phyloP scores from a whole-genome alignment of 2,113 vertebrate genomes.

The Stegastes partitus region DNA sequence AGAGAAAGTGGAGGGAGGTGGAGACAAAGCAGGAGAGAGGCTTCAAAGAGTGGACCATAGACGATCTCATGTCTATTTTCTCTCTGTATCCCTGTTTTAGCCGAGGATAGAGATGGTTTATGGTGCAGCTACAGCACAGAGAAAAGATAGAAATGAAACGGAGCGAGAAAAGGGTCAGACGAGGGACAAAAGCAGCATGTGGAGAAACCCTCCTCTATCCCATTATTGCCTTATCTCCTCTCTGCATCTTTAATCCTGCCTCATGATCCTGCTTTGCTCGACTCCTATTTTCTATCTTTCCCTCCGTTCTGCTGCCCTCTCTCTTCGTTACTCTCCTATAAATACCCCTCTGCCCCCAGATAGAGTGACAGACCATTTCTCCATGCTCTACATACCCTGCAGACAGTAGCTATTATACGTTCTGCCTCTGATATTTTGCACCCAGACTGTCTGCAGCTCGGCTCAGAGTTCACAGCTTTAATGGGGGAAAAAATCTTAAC shows the following conservation, averaged over 20 bases:
- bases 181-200: not conserved
- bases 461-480: slow-evolving; percentile 22
- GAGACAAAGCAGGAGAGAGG: slow-evolving; percentile 40
- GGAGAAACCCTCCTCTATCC: not conserved
- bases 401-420: slow-evolving; percentile 49
- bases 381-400: slow-evolving; percentile 58
- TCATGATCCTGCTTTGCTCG: slow-evolving; percentile 12
- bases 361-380: slow-evolving; percentile 51
- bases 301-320: slow-evolving; percentile 4
- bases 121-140: not conserved
- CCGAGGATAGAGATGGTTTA: not conserved
- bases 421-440: slow-evolving; percentile 19
- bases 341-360: slow-evolving; percentile 53
- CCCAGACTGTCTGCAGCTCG: slow-evolving; percentile 16
- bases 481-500: slow-evolving; percentile 3
- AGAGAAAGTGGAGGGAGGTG: slow-evolving; percentile 10
- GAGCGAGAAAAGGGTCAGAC: not conserved
- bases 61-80: not conserved
- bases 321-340: slow-evolving; percentile 38
- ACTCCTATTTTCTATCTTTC: slow-evolving; percentile 9
- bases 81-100: not conserved
- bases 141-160: not conserved
- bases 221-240: not conserved
- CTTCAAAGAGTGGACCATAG: slow-evolving; percentile 29
- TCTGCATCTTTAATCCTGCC: slow-evolving; percentile 9